These are phyloP conservation scores for Gulo gulo DNA, from an alignment of 2,113 vertebrate genomes.

Conservation along the genomic window DNA sequence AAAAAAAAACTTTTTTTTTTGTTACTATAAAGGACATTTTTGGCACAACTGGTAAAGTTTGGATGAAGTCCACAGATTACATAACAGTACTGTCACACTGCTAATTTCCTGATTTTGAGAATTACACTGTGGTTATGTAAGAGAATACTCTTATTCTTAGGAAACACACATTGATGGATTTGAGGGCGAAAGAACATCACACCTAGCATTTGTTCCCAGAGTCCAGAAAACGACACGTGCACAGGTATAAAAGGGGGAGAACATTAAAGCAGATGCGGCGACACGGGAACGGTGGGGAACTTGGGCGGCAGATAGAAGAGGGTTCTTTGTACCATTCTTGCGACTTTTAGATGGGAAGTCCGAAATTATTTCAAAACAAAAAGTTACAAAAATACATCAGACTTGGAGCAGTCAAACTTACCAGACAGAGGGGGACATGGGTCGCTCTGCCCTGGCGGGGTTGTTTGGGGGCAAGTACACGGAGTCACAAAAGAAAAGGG, in stretches of 20 bases:
- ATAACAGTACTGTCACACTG: too few relatives aligned
- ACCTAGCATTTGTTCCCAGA: background rate
- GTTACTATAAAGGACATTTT: background rate
- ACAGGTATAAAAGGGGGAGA: fast-evolving
- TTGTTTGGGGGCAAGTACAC: fast-evolving
- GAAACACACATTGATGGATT: background rate
- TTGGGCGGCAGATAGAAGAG: background rate
- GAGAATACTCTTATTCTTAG: background rate
- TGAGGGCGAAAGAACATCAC: background rate
- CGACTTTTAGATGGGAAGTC: background rate
- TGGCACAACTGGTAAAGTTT: background rate
- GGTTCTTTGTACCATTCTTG: background rate
- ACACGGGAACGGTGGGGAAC: background rate
- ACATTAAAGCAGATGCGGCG: fast-evolving
- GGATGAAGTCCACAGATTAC: background rate
- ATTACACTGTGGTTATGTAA: background rate
- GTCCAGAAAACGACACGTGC: background rate
- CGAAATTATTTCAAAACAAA: background rate
- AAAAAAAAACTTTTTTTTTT: background rate
- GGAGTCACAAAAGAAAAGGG: background rate
- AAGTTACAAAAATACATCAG: background rate
- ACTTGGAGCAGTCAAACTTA: background rate
- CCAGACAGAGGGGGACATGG: too few relatives aligned
- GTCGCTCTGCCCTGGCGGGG: background rate
- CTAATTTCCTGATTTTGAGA: background rate